Percentiles rank a stretch among this genome's conserved stretches.
Evolutionary conservation across 1,140 invertebrate genomes (phyloP).

Genomic region (Phenacoccus solenopsis): DNA sequence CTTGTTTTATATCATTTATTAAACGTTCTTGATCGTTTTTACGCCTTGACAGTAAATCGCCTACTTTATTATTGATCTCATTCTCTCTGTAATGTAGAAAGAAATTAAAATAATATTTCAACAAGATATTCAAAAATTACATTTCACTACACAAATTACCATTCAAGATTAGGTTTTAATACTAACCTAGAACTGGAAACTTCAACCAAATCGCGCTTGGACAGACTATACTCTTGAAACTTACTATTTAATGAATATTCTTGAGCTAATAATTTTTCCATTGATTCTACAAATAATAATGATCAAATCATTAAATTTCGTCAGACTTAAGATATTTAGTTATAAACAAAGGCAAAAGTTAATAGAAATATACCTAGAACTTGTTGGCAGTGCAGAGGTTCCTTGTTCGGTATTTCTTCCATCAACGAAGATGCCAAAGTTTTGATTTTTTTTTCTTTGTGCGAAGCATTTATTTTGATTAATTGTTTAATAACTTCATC

Average conservation of each 20-base stretch:
- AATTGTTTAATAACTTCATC: conserved; percentile 1
- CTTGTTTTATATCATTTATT: not conserved
- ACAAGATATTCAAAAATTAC: not conserved
- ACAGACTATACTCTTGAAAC: not conserved
- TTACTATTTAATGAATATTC: not conserved
- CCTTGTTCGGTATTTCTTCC: not conserved
- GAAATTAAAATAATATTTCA: not conserved
- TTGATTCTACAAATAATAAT: not conserved
- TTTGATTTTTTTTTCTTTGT: not conserved
- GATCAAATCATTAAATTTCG: too few relatives aligned
- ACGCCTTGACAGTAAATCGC: not conserved
- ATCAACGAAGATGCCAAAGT: not conserved
- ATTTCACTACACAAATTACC: too few relatives aligned
- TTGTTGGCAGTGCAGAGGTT: not conserved
- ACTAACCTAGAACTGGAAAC: not conserved
- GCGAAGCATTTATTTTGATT: not conserved
- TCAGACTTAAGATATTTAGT: too few relatives aligned
- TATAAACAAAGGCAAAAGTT: not conserved
- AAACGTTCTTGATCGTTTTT: not conserved
- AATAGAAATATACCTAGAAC: not conserved
- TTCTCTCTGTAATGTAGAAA: not conserved
- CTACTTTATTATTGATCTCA: not conserved
- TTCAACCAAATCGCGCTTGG: not conserved
- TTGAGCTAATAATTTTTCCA: not conserved
- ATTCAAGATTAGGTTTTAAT: too few relatives aligned